These are phyloP conservation scores for Vicugna pacos DNA, from an alignment of 2,113 vertebrate species.

Conservation along the genomic window DNA sequence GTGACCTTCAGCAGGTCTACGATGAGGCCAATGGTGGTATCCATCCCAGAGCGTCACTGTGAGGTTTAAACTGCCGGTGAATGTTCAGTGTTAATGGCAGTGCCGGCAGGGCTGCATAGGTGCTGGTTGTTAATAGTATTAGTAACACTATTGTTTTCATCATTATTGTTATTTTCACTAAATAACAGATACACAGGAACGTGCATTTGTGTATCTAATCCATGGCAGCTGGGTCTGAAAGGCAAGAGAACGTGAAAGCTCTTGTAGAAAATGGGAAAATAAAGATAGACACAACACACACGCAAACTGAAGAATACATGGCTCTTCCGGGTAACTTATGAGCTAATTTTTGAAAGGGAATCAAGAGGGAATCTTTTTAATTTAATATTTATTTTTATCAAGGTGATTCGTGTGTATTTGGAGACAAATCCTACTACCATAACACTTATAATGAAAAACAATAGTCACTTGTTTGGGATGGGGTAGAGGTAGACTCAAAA, in stretches of 20 bases:
- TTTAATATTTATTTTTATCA: slow-evolving; percentile 12
- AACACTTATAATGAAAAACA: background rate
- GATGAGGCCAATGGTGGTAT: background rate
- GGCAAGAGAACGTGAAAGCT: background rate
- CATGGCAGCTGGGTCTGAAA: background rate
- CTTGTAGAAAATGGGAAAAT: background rate
- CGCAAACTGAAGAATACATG: background rate
- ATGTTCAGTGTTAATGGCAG: background rate
- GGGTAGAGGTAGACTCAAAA: background rate
- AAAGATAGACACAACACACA: background rate
- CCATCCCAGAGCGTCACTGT: background rate
- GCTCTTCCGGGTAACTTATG: background rate
- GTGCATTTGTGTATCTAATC: background rate
- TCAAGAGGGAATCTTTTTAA: background rate
- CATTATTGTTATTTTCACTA: background rate
- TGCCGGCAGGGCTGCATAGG: background rate
- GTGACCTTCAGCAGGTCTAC: background rate
- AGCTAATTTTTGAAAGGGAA: slow-evolving; percentile 34
- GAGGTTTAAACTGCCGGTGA: background rate
- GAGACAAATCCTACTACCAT: background rate
- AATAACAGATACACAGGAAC: background rate
- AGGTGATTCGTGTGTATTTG: background rate
- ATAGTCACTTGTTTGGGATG: background rate
- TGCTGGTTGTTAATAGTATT: background rate
- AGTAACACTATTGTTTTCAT: background rate